Percentiles rank a stretch among this genome's conserved stretches.
phyloP scores from a whole-genome alignment of 2,113 vertebrate species.

The Ptilorrhoa leucosticta region DNA sequence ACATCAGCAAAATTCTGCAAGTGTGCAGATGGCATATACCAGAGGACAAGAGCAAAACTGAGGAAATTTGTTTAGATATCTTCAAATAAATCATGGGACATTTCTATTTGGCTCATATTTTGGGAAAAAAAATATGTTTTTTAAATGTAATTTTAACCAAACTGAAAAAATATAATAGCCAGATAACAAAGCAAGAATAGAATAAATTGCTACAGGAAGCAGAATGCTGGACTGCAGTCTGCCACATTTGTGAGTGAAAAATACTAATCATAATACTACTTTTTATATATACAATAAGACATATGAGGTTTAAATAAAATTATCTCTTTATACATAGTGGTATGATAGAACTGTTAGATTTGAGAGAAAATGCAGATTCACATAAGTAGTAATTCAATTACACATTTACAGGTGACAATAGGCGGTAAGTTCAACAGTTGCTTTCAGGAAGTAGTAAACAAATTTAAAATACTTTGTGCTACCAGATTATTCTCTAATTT shows the following conservation, averaged over 20 bases:
- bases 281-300: not conserved
- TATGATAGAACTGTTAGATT: not conserved
- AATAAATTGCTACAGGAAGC: not conserved
- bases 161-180: not conserved
- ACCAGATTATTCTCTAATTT: not conserved
- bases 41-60: not conserved
- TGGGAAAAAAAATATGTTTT: not conserved
- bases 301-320: not conserved
- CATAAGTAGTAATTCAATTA: not conserved
- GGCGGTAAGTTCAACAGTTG: not conserved
- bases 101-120: not conserved
- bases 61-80: not conserved
- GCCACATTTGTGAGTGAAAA: not conserved
- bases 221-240: not conserved
- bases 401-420: not conserved
- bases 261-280: not conserved
- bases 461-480: not conserved
- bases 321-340: not conserved
- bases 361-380: not conserved
- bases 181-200: not conserved
- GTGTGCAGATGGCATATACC: constrained; percentile 17
- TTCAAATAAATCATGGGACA: not conserved
- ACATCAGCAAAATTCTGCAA: constrained; percentile 40
- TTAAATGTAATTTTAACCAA: not conserved
- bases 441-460: not conserved